Percentiles rank a stretch among this genome's conserved stretches.
These are phyloP conservation scores for Cryptus viduatorius DNA, from an alignment of 2,888 invertebrate genomes.

Conservation along the genomic window DNA sequence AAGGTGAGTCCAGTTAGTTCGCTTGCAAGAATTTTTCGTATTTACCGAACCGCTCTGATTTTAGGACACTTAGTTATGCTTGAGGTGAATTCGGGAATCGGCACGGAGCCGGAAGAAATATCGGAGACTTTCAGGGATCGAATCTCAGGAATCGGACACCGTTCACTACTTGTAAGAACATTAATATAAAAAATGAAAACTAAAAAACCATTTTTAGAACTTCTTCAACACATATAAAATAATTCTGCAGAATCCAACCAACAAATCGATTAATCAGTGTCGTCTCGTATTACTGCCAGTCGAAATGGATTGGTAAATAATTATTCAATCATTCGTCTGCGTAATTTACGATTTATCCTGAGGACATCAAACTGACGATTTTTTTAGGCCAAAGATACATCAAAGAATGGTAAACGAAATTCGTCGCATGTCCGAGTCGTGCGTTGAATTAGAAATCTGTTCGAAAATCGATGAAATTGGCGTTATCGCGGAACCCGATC, in stretches of 20 bases:
- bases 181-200: background rate
- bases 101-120: constrained; percentile 2
- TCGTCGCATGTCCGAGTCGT: constrained; percentile 58
- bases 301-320: constrained; percentile 24
- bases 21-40: background rate
- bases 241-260: constrained; percentile 15
- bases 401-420: constrained; percentile 45
- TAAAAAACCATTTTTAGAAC: background rate
- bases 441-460: constrained; percentile 52
- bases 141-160: constrained; percentile 15
- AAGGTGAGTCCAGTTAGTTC: constrained; percentile 55
- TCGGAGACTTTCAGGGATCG: constrained; percentile 27
- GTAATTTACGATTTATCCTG: background rate
- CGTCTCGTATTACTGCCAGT: constrained; percentile 23
- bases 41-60: background rate
- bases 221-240: background rate
- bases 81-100: background rate
- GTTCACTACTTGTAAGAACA: background rate
- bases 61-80: constrained; percentile 14
- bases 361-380: background rate
- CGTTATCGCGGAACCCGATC: background rate
- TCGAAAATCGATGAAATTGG: constrained; percentile 1
- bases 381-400: constrained; percentile 1
- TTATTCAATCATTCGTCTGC: background rate
- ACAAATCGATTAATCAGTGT: constrained; percentile 7